These are phyloP conservation scores for Anolis apletophallus DNA, from an alignment of 2,797 vertebrate species.

Conservation along the genomic window DNA sequence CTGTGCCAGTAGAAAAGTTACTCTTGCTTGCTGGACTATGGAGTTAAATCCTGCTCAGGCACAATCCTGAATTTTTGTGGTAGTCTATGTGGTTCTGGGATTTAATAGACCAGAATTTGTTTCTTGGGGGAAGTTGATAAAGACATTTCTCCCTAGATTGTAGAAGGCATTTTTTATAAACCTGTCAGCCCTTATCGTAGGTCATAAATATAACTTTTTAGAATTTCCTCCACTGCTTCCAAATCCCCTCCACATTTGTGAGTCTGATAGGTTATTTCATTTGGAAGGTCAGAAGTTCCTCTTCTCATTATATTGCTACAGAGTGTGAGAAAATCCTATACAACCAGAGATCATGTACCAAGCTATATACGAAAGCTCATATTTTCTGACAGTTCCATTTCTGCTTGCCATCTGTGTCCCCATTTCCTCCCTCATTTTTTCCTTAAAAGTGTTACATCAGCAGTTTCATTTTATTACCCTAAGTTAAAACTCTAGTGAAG, in stretches of 20 bases:
- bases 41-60: not conserved
- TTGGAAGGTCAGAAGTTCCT: slow-evolving; percentile 40
- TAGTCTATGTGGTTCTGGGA: slow-evolving; percentile 23
- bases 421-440: slow-evolving; percentile 46
- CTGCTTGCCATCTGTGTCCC: slow-evolving; percentile 57
- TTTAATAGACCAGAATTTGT: slow-evolving; percentile 28
- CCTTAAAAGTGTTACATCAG: slow-evolving; percentile 49
- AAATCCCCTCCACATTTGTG: slow-evolving; percentile 18
- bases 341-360: slow-evolving; percentile 27
- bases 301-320: slow-evolving; percentile 3
- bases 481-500: slow-evolving; percentile 53
- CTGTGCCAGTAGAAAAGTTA: not conserved
- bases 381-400: slow-evolving; percentile 70
- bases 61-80: not conserved
- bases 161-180: slow-evolving; percentile 52
- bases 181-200: slow-evolving; percentile 35
- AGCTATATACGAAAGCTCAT: slow-evolving; percentile 45
- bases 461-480: slow-evolving; percentile 68
- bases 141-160: slow-evolving; percentile 40
- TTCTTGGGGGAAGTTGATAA: slow-evolving; percentile 28
- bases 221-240: slow-evolving; percentile 42
- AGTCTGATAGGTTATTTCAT: not conserved
- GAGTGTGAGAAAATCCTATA: slow-evolving; percentile 22
- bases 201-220: slow-evolving; percentile 44
- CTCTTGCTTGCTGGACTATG: not conserved